Conservation (phyloP, 2,113 vertebrate genomes). For the Passer montanus region DNA sequence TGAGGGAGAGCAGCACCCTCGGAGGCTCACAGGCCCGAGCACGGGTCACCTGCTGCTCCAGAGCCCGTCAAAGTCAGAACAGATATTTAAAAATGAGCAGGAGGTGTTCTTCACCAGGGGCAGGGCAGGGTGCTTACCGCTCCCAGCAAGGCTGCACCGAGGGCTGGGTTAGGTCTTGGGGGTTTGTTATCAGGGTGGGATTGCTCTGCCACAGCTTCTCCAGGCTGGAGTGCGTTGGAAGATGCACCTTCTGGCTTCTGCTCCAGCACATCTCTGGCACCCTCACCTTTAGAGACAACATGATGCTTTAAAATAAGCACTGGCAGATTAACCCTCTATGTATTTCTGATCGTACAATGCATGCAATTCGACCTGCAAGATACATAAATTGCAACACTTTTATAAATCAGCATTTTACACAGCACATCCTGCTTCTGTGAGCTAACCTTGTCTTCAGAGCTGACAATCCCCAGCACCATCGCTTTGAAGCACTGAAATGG, state of each 20-base stretch:
- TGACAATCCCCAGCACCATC: not conserved
- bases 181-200: not conserved
- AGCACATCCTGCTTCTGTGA: not conserved
- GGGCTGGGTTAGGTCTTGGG: not conserved
- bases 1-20: not conserved
- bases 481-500: not conserved
- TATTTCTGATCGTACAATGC: not conserved
- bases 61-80: not conserved
- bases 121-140: not conserved
- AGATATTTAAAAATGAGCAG: not conserved
- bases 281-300: not conserved
- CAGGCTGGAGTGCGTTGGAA: not conserved
- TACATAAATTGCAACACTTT: not conserved
- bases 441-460: conserved; percentile 12
- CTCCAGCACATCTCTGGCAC: fast-evolving
- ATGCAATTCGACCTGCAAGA: not conserved
- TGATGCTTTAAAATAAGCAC: not conserved
- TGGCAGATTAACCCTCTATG: not conserved
- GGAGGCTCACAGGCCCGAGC: not conserved
- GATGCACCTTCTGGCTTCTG: not conserved
- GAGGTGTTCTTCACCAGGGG: not conserved
- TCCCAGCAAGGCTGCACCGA: not conserved
- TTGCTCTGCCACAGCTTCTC: not conserved
- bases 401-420: not conserved
- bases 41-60: not conserved